Evolutionary conservation across 2,888 invertebrate genomes (phyloP), one percentile per base, ranked within the genome.

Genomic region (Osedax fenrisi): DNA sequence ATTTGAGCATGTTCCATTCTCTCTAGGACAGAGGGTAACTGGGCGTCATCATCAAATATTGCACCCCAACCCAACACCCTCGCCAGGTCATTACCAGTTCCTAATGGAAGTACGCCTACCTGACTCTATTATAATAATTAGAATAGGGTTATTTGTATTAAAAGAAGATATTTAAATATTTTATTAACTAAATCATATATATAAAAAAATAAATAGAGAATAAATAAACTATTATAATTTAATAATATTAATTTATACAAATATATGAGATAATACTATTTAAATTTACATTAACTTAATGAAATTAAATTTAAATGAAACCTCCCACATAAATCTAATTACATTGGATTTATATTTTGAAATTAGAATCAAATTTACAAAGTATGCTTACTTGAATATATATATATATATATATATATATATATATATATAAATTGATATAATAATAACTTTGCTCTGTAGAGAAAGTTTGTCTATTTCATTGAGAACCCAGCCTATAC

Each of bases 401-500:
- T n/a, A n/a, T n/a, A n/a, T n/a, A n/a, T n/a, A n/a, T n/a, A n/a
- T n/a, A n/a, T n/a, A n/a, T n/a, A n/a, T n/a, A n/a, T n/a, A n/a
- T n/a, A n/a, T n/a, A n/a, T 41, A 41, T 17, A 10, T 41, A 10
- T 10, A 10, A 41, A 41, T 41, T 17, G 17, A 10, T 41, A 5
- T 5, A 41, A 41, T 10, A 10, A 17, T 41, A 41, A 41, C 94
- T 86, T 94, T 92, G 80, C 81, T 81, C 78, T 86, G 86, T 90
- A 96, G 91, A 83, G 92, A 91, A 79, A 96, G 88, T 81, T 91
- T 90, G 86, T 96, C 96, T 79, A 96, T 92, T 86, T 96, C 94
- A 78, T 92, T 91, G 77, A 97, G 88, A 77, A 97, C 96, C 96
- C 96, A 97, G 73, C 96, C 94, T 5, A 96, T 94, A 41, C 94